phyloP scores from a whole-genome alignment of 2,797 vertebrate species.

The Ceryle rudis region DNA sequence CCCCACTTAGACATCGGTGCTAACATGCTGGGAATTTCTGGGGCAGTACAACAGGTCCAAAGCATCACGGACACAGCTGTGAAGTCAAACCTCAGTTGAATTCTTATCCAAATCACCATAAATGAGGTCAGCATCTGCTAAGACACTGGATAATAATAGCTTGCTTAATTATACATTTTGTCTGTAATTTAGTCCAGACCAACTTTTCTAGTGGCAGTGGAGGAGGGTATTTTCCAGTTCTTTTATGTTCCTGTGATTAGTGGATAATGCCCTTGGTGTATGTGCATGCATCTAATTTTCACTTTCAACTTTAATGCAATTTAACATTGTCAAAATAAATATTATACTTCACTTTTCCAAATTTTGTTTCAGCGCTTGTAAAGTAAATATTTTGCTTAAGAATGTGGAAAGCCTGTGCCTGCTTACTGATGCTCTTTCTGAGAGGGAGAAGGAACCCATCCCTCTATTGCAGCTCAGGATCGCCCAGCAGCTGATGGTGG shows the following conservation, averaged over 20 bases:
- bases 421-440: not conserved
- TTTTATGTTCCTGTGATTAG: constrained; percentile 50
- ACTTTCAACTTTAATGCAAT: constrained; percentile 44
- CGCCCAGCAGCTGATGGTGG: fast-evolving
- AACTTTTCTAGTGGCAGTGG: constrained; percentile 15
- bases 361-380: constrained; percentile 26
- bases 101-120: constrained; percentile 14
- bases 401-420: constrained; percentile 23
- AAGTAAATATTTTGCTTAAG: constrained; percentile 64
- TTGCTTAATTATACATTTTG: constrained; percentile 55
- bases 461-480: not conserved
- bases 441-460: not conserved
- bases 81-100: constrained; percentile 7
- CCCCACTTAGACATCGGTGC: not conserved
- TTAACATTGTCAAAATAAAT: constrained; percentile 63
- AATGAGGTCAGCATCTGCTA: constrained; percentile 16
- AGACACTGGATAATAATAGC: constrained; percentile 43
- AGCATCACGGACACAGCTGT: not conserved
- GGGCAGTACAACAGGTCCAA: constrained; percentile 6
- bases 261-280: constrained; percentile 5
- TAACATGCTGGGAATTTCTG: constrained; percentile 7
- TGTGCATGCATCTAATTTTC: constrained; percentile 57
- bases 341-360: constrained; percentile 55
- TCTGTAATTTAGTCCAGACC: constrained; percentile 44
- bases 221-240: constrained; percentile 49